Evolutionary conservation across 2,888 invertebrate species (phyloP).

Genomic region (Synanthedon andrenaeformis): DNA sequence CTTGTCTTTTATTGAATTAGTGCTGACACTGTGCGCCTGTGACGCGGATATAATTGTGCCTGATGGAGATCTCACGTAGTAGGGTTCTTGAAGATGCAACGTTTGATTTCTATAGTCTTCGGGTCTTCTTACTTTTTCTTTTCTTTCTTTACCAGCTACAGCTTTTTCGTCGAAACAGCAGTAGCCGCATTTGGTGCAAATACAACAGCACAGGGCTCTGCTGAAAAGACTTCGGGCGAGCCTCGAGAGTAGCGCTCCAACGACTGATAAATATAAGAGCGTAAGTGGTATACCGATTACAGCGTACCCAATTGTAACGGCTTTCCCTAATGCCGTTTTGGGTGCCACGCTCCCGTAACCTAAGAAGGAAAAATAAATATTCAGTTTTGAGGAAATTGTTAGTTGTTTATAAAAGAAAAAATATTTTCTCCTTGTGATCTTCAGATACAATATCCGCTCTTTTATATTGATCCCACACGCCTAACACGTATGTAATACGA

Average conservation of each 20-base stretch:
- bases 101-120: slow-evolving; percentile 76
- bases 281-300: slow-evolving; percentile 90
- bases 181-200: slow-evolving; percentile 90
- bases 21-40: slow-evolving; percentile 56
- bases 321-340: slow-evolving; percentile 89
- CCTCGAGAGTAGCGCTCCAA: slow-evolving; percentile 86
- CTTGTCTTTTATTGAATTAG: slow-evolving; percentile 58
- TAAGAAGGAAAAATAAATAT: slow-evolving; percentile 46
- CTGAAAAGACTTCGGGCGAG: slow-evolving; percentile 86
- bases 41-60: slow-evolving; percentile 66
- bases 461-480: background rate
- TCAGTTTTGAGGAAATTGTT: background rate
- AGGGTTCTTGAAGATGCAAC: slow-evolving; percentile 75
- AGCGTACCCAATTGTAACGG: slow-evolving; percentile 91
- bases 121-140: slow-evolving; percentile 80
- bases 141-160: slow-evolving; percentile 83
- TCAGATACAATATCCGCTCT: background rate
- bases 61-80: slow-evolving; percentile 73
- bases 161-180: slow-evolving; percentile 88
- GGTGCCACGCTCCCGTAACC: slow-evolving; percentile 95
- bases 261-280: slow-evolving; percentile 87
- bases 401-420: background rate
- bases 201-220: slow-evolving; percentile 84
- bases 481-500: background rate
- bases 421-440: background rate